Base-by-base conservation (phyloP, 2,797 vertebrate genomes). In the Chelon auratus region DNA sequence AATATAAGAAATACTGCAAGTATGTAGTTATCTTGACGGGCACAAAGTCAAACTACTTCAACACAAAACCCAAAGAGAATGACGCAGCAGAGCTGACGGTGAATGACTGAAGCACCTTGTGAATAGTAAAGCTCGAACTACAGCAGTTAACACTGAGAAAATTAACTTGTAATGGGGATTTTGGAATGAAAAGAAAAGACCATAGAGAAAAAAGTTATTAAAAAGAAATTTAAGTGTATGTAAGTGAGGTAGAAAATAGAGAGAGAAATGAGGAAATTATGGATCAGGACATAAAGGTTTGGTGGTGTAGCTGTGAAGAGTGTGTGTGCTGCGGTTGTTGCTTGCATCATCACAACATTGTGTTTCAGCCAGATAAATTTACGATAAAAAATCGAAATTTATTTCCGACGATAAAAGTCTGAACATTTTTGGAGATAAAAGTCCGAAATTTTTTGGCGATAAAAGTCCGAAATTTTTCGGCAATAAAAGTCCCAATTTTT, bases 91-190 rank as follows among this genome's bases (percentile, higher is more conserved):
- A 33, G 24, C 14, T 60, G 68, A 63, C 43, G 6, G 15, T 62
- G 42, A 43, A 40, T 75, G 74, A 72, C 60, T 33, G 30, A 69
- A 61, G 33, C 48, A 61, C 26, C 70, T 65, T 66, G 56, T 80
- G 72, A 59, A 47, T 33, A 50, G 22, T 24, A 8, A 59, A 24
- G 58, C 53, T 37, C 43, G 52, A 75, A 63, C 53, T 8, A 42
- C 30, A 6, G 30, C 5, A 7, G 6, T 7, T 5, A 33, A 7
- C 6, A 1, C 30, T 1, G 30, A 33, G 30, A 7, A 33, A 33
- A 33, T 33, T 0, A 33, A 33, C 30, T 8, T 33, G 5, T 33
- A 33, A 6, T 33, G 30, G 30, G 30, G 30, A 59, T 30, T 26
- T 39, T 45, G 20, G 50, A 39, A 47, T 37, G 11, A 58, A 57